phyloP scores from a whole-genome alignment of 2,797 vertebrate species.

The Chromobotia macracanthus region DNA sequence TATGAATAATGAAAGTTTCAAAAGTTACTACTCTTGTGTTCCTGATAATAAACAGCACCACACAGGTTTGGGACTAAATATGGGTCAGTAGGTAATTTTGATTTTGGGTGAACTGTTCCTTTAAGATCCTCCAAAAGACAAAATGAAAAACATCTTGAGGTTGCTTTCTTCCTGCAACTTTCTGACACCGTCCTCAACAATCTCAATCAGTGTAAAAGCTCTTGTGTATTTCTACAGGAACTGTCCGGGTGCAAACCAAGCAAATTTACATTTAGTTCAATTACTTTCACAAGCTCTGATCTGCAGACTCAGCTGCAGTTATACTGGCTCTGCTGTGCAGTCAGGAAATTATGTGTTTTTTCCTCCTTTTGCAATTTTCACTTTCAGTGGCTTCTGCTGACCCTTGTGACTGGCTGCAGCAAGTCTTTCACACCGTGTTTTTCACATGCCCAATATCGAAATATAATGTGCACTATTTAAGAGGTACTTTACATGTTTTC shows the following conservation, averaged over 20 bases:
- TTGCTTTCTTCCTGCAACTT: slow-evolving; percentile 1
- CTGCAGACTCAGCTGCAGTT: slow-evolving; percentile 43
- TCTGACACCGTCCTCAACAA: not conserved
- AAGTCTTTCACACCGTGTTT: not conserved
- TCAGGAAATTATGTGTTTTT: slow-evolving; percentile 55
- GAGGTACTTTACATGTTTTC: not conserved
- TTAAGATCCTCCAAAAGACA: not conserved
- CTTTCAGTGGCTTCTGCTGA: slow-evolving; percentile 14
- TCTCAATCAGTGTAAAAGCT: slow-evolving; percentile 57
- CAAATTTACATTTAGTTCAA: slow-evolving; percentile 46
- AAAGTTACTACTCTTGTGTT: not conserved
- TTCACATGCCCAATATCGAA: not conserved
- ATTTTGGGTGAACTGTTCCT: not conserved
- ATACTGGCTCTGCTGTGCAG: slow-evolving; percentile 43
- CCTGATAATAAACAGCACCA: not conserved
- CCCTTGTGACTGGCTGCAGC: not conserved
- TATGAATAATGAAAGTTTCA: not conserved
- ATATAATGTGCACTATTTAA: not conserved
- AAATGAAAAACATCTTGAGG: not conserved
- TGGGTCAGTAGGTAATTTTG: not conserved
- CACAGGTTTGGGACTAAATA: not conserved
- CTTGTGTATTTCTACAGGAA: slow-evolving; percentile 20
- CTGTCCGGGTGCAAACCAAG: slow-evolving; percentile 36
- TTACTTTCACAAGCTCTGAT: slow-evolving; percentile 41
- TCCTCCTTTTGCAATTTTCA: slow-evolving; percentile 29